A percentile compares a stretch with the other conserved stretches of the same genome.
Conservation (phyloP, 2,797 vertebrate genomes). For the Sphenodon punctatus region DNA sequence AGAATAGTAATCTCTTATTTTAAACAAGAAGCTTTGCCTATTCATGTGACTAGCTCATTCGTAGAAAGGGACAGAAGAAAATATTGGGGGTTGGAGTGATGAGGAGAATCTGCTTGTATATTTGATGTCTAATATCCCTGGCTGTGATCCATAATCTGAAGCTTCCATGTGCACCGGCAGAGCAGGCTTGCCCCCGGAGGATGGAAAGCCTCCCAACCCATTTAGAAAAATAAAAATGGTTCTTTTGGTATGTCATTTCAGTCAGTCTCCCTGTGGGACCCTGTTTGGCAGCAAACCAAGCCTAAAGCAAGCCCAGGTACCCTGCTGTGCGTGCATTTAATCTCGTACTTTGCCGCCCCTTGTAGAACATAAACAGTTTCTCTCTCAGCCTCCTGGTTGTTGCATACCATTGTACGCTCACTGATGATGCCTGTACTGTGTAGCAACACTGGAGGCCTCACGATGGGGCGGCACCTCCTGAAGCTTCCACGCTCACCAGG, state of each 20-base stretch:
- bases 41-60: neutral
- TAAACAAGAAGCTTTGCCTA: constrained; percentile 41
- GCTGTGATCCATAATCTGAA: neutral
- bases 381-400: neutral
- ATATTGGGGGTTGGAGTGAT: neutral
- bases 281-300: constrained; percentile 27
- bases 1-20: constrained; percentile 29
- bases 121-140: neutral
- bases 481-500: neutral
- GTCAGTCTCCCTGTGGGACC: neutral
- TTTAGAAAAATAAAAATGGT: constrained; percentile 27
- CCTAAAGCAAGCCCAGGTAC: neutral
- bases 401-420: too few relatives aligned
- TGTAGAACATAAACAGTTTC: neutral
- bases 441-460: too few relatives aligned
- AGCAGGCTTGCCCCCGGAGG: neutral
- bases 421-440: too few relatives aligned
- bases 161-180: neutral
- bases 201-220: constrained; percentile 13
- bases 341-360: neutral
- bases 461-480: neutral
- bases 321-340: neutral
- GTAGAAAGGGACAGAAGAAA: neutral
- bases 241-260: constrained; percentile 48
- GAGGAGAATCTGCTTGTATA: neutral